Base-by-base conservation (phyloP, 2,888 invertebrate species). In the Chaetoderma sp. region DNA sequence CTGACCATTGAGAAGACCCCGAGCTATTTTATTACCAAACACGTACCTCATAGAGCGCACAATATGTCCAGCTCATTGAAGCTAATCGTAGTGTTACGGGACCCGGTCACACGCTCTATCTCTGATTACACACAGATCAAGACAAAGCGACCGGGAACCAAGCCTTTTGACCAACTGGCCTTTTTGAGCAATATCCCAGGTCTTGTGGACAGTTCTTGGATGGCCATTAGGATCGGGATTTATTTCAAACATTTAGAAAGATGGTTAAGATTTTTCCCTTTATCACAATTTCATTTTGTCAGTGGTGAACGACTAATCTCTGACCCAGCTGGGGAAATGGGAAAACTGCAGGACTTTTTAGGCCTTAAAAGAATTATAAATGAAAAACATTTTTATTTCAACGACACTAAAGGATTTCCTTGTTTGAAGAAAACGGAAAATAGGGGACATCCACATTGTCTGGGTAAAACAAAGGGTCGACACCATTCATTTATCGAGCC, bases 1-100 rank as follows among this genome's bases (percentile, higher is more conserved):
- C 90, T 95, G 65, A 94, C 94, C 13, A 94, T 95, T 91, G 95
- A 95, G 85, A 95, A 95, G 86, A 94, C 95, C 0, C 95, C 95
- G 0, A 93, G 94, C 39, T 95, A 95, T 82, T 95, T 95, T 89
- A 92, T 95, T 64, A 94, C 94, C 2, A 90, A 91, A 72, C 93
- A 93, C 65, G 95, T 93, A 3, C 94, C 95, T 0, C 89, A 90
- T 66, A 88, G 94, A 45, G 92, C 95, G 6, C 91, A 91, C 78
- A 91, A 92, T 69, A 94, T 95, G 94, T 93, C 94, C 82, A 91
- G 92, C 0, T 89, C 91, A 49, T 92, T 92, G 57, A 93, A 93
- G 81, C 87, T 95, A 33, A 87, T 95, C 44, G 91, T 94, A 1
- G 94, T 95, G 0, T 94, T 95, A 10, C 88, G 95, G 45, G 94